These are phyloP conservation scores for Acleris cristana DNA, from an alignment of 2,888 invertebrate genomes.

Conservation along the genomic window DNA sequence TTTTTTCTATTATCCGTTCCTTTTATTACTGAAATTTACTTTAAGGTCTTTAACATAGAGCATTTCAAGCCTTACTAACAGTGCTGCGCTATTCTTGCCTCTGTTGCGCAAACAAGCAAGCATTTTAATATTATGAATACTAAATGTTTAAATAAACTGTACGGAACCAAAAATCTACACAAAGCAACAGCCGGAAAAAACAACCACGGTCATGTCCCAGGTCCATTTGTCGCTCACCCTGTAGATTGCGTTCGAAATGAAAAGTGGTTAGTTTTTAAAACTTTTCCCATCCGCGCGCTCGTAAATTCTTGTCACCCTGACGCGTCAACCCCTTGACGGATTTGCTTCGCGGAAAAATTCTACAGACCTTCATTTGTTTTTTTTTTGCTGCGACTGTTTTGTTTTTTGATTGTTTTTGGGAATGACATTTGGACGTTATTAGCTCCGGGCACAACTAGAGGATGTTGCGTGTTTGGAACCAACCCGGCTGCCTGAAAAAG, in stretches of 20 bases:
- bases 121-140: no score
- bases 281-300: slow-evolving; percentile 61
- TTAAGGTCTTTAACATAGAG: no score
- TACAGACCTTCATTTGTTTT: slow-evolving; percentile 6
- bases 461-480: no score
- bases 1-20: no score
- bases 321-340: slow-evolving; percentile 70
- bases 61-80: no score
- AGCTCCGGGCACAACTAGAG: no score
- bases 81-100: no score
- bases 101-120: no score
- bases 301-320: slow-evolving; percentile 65
- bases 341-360: slow-evolving; percentile 58
- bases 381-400: background rate
- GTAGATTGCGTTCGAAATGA: slow-evolving; percentile 80
- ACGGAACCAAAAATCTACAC: slow-evolving; percentile 34
- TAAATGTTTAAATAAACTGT: background rate
- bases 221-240: slow-evolving; percentile 62
- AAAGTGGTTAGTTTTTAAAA: slow-evolving; percentile 73
- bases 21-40: no score
- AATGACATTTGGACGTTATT: background rate
- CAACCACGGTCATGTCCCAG: slow-evolving; percentile 72
- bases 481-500: no score
- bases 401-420: background rate
- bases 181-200: slow-evolving; percentile 43